Conservation (phyloP, 2,797 vertebrate species). For the Sorex maritimensis region DNA sequence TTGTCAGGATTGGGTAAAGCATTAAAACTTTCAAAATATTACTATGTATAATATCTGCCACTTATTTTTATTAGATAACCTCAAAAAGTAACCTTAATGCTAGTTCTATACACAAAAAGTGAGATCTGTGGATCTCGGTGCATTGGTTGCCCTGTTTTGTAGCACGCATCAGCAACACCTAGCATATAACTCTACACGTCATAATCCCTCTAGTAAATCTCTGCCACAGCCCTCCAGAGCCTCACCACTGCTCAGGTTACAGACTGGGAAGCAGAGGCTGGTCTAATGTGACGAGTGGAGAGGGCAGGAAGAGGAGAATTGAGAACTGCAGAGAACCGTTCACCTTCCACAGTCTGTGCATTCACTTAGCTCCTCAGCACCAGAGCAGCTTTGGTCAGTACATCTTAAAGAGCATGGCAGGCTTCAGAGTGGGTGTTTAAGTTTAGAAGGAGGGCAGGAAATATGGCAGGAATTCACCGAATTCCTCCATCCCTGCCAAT, state of each 20-base stretch:
- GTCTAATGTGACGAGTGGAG: neutral
- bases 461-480: neutral
- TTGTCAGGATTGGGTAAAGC: constrained; percentile 39
- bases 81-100: constrained; percentile 55
- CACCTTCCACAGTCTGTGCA: neutral
- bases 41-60: neutral
- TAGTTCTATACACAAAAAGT: neutral
- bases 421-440: neutral
- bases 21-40: constrained; percentile 49
- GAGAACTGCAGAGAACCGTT: neutral
- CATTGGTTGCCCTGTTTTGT: constrained; percentile 5
- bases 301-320: neutral
- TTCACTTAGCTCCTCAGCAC: constrained; percentile 10
- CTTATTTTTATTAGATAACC: constrained; percentile 58
- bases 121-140: constrained; percentile 26
- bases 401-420: neutral
- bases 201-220: neutral
- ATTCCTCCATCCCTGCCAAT: neutral
- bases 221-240: neutral
- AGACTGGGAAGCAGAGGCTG: neutral
- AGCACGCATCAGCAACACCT: neutral
- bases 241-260: neutral
- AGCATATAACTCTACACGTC: neutral
- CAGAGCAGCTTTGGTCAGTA: neutral
- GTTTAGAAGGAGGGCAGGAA: constrained; percentile 45